phyloP scores from a whole-genome alignment of 2,113 vertebrate species.

The Rhinopomastus cyanomelas region DNA sequence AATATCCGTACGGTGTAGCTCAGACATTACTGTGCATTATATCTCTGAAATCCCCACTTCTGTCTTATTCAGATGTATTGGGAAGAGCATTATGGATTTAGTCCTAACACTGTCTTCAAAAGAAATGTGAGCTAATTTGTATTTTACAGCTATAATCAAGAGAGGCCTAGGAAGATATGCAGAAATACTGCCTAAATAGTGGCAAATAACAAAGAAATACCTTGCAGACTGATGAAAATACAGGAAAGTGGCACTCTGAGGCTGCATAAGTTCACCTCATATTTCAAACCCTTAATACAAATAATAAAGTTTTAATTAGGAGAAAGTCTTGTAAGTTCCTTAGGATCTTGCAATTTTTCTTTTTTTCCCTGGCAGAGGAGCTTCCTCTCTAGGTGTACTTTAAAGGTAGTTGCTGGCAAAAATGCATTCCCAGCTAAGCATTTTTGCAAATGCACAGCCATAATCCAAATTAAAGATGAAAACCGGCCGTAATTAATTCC shows the following conservation, averaged over 20 bases:
- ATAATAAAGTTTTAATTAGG: background rate
- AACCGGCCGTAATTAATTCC: background rate
- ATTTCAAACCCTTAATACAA: background rate
- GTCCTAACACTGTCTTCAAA: slow-evolving; percentile 1
- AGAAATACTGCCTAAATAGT: background rate
- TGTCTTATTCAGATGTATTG: background rate
- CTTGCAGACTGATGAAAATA: background rate
- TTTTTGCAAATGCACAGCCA: background rate
- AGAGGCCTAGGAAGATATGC: background rate
- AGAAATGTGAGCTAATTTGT: slow-evolving; percentile 3
- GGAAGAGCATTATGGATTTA: slow-evolving; percentile 15
- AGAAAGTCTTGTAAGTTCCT: background rate
- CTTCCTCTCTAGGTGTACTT: background rate
- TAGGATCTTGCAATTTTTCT: background rate
- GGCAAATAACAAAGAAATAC: background rate
- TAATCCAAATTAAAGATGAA: slow-evolving; percentile 9
- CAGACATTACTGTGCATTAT: background rate
- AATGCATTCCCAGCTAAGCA: background rate
- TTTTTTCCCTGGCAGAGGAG: background rate
- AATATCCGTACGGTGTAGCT: background rate
- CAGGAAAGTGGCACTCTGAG: background rate
- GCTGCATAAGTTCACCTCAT: background rate
- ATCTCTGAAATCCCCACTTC: background rate
- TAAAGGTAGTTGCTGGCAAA: background rate
- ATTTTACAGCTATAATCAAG: slow-evolving; percentile 21